Evolutionary conservation across 2,113 vertebrate species (phyloP), one percentile per base, ranked within the genome.

Genomic region (Hemibagrus wyckioides): DNA sequence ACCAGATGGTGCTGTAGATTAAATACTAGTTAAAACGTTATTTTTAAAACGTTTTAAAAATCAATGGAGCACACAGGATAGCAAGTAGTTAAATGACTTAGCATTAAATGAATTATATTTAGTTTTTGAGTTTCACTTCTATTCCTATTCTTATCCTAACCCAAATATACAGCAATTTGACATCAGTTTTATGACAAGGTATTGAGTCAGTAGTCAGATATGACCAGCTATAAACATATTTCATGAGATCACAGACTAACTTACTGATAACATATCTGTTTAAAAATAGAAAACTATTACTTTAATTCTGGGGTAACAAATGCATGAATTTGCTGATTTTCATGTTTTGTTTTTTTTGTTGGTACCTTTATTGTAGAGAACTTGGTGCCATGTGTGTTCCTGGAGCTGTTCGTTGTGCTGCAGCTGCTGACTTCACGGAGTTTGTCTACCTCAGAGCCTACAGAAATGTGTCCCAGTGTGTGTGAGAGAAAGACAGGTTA

Each of bases 371-470:
- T 85, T 91, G 89, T 92, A 99, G 98, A 97, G 94, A 99, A 99
- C 91, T 89, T 99, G 8, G 98, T 99, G 87, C 97, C 98, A 85
- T 99, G 97, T 91, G 96, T 99, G 91, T 98, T 99, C 89, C 89
- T 99, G 95, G 98, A 99, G 95, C 95, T 99, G 50, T 99, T 98
- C 94, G 99, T 99, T 91, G 94, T 98, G 89, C 95, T 99, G 91
- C 98, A 99, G 90, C 92, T 99, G 84, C 94, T 99, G 77, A 99
- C 97, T 4, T 97, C 96, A 89, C 95, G 94, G 85, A 96, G 95
- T 2, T 88, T 91, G 59, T 83, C 90, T 65, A 67, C 79, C 86
- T 88, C 90, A 3, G 90, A 92, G 56, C 50, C 39, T 36, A 61
- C 77, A 0, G 92, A 91, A 5, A 90, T 91, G 11, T 89, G 90